Evolutionary conservation across 2,888 invertebrate species (phyloP), one percentile per base, ranked within the genome.

Genomic region (Neoitamus cyanurus): DNA sequence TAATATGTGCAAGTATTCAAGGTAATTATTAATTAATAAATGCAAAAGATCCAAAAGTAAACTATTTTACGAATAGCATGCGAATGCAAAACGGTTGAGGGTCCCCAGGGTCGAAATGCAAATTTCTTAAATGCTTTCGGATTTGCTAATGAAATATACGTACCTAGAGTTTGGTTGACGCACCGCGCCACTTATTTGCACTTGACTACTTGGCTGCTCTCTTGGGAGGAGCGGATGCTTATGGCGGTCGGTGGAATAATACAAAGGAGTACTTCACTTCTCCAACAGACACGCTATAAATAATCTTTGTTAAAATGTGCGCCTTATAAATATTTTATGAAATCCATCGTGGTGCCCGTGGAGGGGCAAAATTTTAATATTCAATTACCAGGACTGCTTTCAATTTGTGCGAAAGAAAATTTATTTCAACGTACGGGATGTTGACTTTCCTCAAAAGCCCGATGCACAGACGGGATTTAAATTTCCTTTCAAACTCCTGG

Each of bases 281-380:
- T 30, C 34, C 20, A 82, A 68, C 82, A 82, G 82, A 82, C 82
- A 37, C 68, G 69, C 78, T 48, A 82, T 82, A 82, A 82, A 82
- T 82, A 82, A 82, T 82, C 69, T 82, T 82, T 69, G 82, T 68
- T 82, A 69, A 82, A 82, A 82, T 37, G 69, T 82, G 25, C 69
- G 68, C 73, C 83, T 83, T 83, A 83, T 83, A 83, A 83, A 83
- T 83, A 83, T 83, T 83, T 83, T 83, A 83, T 83, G 83, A 83
- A 83, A 83, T 75, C 36, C 73, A 31, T 20, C 69, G 30, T 30
- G 69, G 80, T 15, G 9, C 69, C 69, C 31, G 28, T 15, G 42
- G 73, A 48, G 48, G 73, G 83, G 83, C 20, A 31, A 83, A 83
- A 83, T 83, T 83, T 83, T 83, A 83, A 83, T 83, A 83, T 83